phyloP scores from a whole-genome alignment of 2,113 vertebrate species.

The Alexandromys fortis region DNA sequence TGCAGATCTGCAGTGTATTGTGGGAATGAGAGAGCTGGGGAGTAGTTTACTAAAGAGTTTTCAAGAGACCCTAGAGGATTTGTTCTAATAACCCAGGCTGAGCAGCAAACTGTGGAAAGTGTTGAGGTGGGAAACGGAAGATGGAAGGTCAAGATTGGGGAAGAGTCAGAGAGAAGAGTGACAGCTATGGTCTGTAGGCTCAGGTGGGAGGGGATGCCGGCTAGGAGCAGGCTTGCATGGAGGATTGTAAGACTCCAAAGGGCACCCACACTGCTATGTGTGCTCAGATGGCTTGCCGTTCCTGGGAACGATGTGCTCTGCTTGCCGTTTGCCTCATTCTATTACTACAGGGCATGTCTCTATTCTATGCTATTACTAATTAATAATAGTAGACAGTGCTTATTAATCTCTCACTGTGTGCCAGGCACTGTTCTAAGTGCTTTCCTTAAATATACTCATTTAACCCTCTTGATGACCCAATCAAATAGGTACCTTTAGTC shows the following conservation, averaged over 20 bases:
- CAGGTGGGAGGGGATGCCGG: fast-evolving
- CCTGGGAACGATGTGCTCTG: not conserved
- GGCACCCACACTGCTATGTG: too few relatives aligned
- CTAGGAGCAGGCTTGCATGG: not conserved
- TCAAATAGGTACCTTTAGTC: too few relatives aligned
- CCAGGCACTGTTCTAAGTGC: not conserved
- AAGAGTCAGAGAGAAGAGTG: not conserved
- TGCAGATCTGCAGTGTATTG: not conserved
- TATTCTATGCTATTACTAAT: not conserved
- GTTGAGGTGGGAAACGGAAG: not conserved
- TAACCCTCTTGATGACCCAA: not conserved
- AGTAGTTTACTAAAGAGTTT: not conserved
- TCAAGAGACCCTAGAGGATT: not conserved
- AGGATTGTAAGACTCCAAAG: not conserved
- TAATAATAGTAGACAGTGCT: not conserved
- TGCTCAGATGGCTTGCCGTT: too few relatives aligned
- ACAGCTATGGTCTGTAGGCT: not conserved
- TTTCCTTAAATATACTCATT: not conserved
- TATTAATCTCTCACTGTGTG: not conserved
- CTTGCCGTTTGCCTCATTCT: not conserved
- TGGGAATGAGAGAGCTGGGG: not conserved
- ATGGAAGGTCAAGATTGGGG: not conserved
- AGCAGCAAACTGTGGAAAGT: not conserved
- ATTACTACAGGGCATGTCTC: not conserved
- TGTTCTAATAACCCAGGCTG: not conserved